phyloP scores from a whole-genome alignment of 2,113 vertebrate genomes.

The Periophthalmodon schlosseri region DNA sequence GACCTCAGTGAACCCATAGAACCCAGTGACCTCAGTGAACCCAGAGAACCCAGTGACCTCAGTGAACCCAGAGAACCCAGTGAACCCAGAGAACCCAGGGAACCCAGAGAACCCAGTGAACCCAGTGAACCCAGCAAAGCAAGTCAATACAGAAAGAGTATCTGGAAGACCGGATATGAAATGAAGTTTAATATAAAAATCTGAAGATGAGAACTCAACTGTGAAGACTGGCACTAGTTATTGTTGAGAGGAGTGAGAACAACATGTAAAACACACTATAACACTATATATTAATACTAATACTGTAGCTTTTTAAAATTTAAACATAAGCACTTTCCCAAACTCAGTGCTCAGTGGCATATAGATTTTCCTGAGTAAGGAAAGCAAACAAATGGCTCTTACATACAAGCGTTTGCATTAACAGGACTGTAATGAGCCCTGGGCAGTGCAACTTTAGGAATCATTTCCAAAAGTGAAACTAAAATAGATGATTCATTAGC shows the following conservation, averaged over 20 bases:
- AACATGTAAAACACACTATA: background rate
- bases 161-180: too few species aligned
- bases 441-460: constrained; percentile 2
- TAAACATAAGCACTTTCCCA: background rate
- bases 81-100: too few species aligned
- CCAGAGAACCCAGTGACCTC: too few species aligned
- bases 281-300: too few species aligned
- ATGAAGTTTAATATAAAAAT: background rate
- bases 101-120: too few species aligned
- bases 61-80: too few species aligned
- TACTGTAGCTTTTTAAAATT: background rate
- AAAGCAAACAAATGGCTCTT: background rate
- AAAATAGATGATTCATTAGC: constrained; percentile 44
- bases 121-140: too few species aligned
- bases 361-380: background rate
- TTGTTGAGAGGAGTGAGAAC: background rate
- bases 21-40: too few species aligned
- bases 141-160: too few species aligned
- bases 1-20: too few species aligned
- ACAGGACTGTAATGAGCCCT: constrained; percentile 4
- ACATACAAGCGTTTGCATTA: background rate
- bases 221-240: background rate
- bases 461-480: constrained; percentile 12
- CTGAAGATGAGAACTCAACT: background rate
- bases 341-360: background rate